Conservation (phyloP, 92 coral and sea anemone species). For the Heliopora coerulea region DNA sequence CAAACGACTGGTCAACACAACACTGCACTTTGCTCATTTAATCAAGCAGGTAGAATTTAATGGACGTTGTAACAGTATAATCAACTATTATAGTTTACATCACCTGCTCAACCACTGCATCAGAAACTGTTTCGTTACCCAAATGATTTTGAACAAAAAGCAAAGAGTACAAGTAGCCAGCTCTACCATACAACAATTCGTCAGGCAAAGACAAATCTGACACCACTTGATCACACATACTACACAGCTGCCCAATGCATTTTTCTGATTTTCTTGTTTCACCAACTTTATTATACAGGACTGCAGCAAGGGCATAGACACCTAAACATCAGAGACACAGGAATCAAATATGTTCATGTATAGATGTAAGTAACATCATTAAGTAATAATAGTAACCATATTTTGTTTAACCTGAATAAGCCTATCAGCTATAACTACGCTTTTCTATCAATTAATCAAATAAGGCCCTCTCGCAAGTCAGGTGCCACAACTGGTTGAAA, state of each 20-base stretch:
- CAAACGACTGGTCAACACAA: no score
- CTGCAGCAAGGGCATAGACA: constrained; percentile 69
- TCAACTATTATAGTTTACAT: no score
- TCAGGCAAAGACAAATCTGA: constrained; percentile 74
- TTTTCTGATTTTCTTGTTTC: constrained; percentile 57
- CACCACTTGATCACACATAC: constrained; percentile 66
- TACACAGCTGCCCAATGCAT: constrained; percentile 56
- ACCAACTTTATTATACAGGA: constrained; percentile 68
- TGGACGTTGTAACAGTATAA: no score
- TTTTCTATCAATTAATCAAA: no score
- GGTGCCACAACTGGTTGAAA: no score
- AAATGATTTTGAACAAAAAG: constrained; percentile 67
- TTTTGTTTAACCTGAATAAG: background rate
- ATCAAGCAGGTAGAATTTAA: no score
- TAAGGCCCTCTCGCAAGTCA: no score
- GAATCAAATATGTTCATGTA: background rate
- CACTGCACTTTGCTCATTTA: no score
- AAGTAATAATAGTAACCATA: background rate
- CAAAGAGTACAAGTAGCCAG: constrained; percentile 86
- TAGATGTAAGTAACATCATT: no score
- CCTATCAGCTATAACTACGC: no score
- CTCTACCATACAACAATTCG: constrained; percentile 88
- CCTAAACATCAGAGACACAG: no score
- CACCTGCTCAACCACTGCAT: constrained; percentile 69
- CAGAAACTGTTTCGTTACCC: constrained; percentile 62